Evolutionary conservation across 2,888 invertebrate species (phyloP).

Genomic region (Dasypolia templi): DNA sequence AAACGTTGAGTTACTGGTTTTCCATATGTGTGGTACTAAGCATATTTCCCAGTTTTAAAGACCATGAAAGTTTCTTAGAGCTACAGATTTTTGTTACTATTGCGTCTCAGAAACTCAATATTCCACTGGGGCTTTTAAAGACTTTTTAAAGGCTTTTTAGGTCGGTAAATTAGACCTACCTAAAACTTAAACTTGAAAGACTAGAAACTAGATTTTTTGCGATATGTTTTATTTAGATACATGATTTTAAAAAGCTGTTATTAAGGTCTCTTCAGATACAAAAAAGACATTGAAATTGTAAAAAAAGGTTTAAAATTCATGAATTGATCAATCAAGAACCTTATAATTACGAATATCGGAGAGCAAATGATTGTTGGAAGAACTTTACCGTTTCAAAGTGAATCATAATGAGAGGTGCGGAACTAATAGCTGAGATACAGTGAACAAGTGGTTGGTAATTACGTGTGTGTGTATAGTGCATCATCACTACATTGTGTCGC

Average conservation of each 20-base stretch:
- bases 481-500: constrained; percentile 43
- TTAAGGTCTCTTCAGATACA: not conserved
- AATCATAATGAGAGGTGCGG: constrained; percentile 65
- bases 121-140: not conserved
- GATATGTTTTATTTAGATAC: not conserved
- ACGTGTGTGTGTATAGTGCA: constrained; percentile 58
- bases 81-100: not conserved
- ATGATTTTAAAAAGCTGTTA: not conserved
- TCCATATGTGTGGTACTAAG: not conserved
- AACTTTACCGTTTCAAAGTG: constrained; percentile 51
- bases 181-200: no score
- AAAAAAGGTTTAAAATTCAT: not conserved
- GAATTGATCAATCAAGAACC: constrained; percentile 25
- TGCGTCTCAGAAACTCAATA: not conserved
- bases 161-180: not conserved
- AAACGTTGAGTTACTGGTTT: not conserved
- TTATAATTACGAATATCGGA: constrained; percentile 17
- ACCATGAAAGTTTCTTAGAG: no score
- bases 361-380: constrained; percentile 15
- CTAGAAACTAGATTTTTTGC: not conserved
- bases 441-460: constrained; percentile 60
- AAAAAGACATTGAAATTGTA: not conserved
- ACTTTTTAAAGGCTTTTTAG: not conserved
- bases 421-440: constrained; percentile 61
- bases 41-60: not conserved